Conservation (phyloP, 2,888 invertebrate genomes). For the Gibbula magus region DNA sequence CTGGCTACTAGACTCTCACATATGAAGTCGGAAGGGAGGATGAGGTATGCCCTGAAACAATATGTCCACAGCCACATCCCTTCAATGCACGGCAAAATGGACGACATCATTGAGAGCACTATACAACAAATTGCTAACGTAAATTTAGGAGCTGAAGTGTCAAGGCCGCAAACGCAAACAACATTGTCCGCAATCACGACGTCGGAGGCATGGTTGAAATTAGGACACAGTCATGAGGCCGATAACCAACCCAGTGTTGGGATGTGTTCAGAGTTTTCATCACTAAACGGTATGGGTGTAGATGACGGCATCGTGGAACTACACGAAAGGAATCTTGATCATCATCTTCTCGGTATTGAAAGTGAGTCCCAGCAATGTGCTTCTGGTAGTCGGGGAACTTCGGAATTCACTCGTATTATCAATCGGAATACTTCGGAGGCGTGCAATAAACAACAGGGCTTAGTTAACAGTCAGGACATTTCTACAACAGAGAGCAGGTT, state of each 20-base stretch:
- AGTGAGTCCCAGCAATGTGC: no score
- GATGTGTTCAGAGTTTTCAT: no score
- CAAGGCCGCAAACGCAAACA: not conserved
- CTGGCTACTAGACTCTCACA: not conserved
- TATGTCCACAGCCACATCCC: not conserved
- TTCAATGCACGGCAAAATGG: not conserved
- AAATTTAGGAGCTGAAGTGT: not conserved
- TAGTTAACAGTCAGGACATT: no score
- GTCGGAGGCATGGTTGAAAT: not conserved
- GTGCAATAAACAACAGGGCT: no score
- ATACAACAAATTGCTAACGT: not conserved
- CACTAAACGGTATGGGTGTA: no score
- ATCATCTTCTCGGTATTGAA: no score
- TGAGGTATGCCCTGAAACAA: not conserved
- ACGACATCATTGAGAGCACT: not conserved
- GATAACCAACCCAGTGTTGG: not conserved
- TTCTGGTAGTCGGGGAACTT: no score
- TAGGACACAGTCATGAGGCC: not conserved
- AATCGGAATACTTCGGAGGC: no score
- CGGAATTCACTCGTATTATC: no score
- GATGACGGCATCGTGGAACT: no score
- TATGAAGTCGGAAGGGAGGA: not conserved
- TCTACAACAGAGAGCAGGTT: no score
- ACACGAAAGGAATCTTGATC: no score
- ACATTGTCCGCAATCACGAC: not conserved